These are phyloP conservation scores for Ischnus inquisitorius DNA, from an alignment of 2,888 invertebrate species.

Conservation along the genomic window DNA sequence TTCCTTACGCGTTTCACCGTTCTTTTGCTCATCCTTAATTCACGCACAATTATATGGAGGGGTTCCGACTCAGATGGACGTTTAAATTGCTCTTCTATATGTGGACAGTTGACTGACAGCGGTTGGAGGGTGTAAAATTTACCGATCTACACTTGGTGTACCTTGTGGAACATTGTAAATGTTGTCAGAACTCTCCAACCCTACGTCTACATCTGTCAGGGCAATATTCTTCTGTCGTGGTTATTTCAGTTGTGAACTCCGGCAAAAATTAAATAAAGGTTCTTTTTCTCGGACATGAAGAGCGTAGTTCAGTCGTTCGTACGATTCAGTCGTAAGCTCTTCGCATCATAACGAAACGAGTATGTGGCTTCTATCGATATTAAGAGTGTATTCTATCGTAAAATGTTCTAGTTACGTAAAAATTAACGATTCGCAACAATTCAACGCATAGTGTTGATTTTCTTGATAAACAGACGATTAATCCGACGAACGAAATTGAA, in stretches of 20 bases:
- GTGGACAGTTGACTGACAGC: conserved; percentile 31
- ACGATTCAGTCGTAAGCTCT: no score
- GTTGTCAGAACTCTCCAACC: no score
- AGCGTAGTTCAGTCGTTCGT: no score
- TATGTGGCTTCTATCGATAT: neutral
- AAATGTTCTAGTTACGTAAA: neutral
- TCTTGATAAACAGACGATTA: no score
- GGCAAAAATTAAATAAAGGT: no score
- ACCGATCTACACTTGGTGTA: neutral
- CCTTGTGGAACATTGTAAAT: neutral
- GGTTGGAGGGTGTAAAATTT: neutral
- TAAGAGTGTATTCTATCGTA: neutral
- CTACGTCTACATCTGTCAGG: no score
- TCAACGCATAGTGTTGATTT: no score
- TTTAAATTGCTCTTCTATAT: conserved; percentile 40
- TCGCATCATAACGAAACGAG: neutral
- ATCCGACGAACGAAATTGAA: no score
- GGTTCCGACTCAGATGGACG: conserved; percentile 1
- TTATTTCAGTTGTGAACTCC: no score
- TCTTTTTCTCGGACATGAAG: no score
- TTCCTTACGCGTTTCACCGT: neutral
- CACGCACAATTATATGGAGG: conserved; percentile 13
- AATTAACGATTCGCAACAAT: neutral
- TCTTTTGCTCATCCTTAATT: neutral
- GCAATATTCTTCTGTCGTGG: no score